phyloP scores from a whole-genome alignment of 2,888 invertebrate genomes.

The Diaphora mendica region DNA sequence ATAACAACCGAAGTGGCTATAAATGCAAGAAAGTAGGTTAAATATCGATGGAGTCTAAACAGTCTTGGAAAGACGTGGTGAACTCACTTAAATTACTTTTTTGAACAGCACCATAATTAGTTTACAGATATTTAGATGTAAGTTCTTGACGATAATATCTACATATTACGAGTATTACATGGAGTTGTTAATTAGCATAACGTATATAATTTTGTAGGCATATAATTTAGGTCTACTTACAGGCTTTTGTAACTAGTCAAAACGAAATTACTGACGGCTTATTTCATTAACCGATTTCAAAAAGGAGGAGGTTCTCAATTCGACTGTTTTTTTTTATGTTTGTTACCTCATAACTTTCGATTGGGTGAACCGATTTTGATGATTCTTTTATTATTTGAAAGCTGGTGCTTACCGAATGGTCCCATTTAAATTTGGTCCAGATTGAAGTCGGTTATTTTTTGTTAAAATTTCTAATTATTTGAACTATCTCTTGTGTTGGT shows the following conservation, averaged over 20 bases:
- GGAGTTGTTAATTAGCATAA: background rate
- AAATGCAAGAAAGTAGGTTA: conserved; percentile 83
- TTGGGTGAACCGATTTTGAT: too few relatives aligned
- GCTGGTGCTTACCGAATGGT: too few relatives aligned
- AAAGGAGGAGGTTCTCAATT: too few relatives aligned
- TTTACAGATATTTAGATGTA: background rate
- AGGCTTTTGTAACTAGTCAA: background rate
- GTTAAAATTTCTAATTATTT: too few relatives aligned
- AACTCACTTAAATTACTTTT: conserved; percentile 51
- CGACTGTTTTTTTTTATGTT: too few relatives aligned
- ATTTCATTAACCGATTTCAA: too few relatives aligned
- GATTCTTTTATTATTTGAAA: too few relatives aligned
- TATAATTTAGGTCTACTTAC: background rate
- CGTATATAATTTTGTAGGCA: background rate
- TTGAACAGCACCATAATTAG: background rate
- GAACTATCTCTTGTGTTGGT: background rate
- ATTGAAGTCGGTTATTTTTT: too few relatives aligned
- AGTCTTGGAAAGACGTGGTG: conserved; percentile 61
- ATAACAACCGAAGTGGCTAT: conserved; percentile 77
- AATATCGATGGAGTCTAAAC: conserved; percentile 79
- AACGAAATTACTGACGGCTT: background rate
- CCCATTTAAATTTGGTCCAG: too few relatives aligned
- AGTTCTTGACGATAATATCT: background rate
- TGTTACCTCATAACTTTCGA: too few relatives aligned
- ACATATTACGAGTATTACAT: background rate